phyloP scores from a whole-genome alignment of 2,113 vertebrate genomes.

The Burhinus oedicnemus region DNA sequence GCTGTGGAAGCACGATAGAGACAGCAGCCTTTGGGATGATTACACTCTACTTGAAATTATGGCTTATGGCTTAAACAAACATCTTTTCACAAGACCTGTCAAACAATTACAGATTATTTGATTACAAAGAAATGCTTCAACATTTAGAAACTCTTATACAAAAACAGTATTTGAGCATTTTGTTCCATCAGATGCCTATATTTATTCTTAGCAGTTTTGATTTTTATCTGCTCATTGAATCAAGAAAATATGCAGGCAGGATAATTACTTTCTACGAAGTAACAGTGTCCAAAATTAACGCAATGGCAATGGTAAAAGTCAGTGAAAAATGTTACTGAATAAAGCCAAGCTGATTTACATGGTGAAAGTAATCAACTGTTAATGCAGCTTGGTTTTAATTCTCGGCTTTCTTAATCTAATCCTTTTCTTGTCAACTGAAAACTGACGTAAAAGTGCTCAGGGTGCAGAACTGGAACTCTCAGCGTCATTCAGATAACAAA shows the following conservation, averaged over 20 bases:
- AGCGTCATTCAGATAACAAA: neutral
- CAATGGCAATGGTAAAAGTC: neutral
- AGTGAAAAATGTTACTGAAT: neutral
- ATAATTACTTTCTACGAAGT: constrained; percentile 15
- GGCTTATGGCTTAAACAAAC: neutral
- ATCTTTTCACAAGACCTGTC: neutral
- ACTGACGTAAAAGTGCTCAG: neutral
- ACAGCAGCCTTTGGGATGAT: neutral
- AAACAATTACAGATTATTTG: neutral
- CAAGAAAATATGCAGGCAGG: neutral
- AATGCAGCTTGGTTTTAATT: constrained; percentile 11
- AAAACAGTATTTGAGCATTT: neutral
- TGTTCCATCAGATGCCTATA: neutral
- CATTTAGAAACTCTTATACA: neutral
- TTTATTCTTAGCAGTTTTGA: neutral
- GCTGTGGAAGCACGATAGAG: neutral
- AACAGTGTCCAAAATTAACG: neutral
- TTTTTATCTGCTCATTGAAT: constrained; percentile 12
- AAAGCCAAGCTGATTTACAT: neutral
- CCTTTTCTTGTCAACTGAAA: neutral
- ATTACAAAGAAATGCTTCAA: neutral
- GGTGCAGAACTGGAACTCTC: neutral
- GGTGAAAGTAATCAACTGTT: neutral
- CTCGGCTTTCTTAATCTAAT: neutral
- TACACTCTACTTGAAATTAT: neutral